Evolutionary conservation across 2,797 vertebrate genomes (phyloP).

Genomic region (Acanthis flammea): DNA sequence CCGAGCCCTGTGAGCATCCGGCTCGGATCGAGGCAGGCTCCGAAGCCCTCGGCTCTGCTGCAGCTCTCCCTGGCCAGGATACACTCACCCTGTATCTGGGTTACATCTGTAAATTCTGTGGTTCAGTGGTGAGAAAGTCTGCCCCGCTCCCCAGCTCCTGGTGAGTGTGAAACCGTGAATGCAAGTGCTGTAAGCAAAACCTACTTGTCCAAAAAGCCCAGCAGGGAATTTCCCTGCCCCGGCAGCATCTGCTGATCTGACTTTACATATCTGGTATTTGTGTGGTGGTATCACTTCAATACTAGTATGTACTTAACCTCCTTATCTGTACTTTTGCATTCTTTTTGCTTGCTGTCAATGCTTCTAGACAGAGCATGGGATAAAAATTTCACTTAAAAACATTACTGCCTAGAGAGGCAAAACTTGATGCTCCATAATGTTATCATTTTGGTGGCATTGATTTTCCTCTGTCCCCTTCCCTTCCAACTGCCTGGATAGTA

Average conservation of each 20-base stretch:
- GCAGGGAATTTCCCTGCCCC: background rate
- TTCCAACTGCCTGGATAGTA: background rate
- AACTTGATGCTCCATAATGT: background rate
- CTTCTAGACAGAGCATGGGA: background rate
- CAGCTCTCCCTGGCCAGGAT: background rate
- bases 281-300: background rate
- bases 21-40: rapidly evolving
- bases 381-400: background rate
- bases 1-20: rapidly evolving
- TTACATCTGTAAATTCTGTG: background rate
- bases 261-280: background rate
- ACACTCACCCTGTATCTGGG: rapidly evolving
- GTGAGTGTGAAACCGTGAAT: background rate
- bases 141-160: background rate
- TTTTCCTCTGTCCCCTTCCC: background rate
- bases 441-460: background rate
- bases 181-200: background rate
- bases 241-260: background rate
- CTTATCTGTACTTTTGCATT: background rate
- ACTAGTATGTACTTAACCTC: background rate
- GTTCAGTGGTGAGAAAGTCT: background rate
- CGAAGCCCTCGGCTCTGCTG: rapidly evolving
- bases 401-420: background rate
- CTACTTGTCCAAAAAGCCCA: background rate
- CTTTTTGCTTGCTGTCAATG: background rate